Evolutionary conservation across 1,140 invertebrate species (phyloP), one percentile per base, ranked within the genome.

Genomic region (Ctenoplectra terminalis): DNA sequence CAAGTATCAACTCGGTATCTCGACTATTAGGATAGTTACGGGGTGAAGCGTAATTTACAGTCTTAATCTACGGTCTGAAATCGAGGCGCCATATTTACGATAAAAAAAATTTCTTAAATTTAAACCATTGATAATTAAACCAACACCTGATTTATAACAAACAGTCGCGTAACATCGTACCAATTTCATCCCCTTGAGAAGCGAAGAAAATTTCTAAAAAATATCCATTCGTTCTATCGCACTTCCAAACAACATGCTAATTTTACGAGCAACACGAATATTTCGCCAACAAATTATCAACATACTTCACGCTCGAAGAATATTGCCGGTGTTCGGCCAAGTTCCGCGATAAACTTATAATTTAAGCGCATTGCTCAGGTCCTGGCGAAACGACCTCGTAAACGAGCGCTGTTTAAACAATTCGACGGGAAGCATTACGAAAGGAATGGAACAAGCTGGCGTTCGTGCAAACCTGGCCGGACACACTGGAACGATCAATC

Each of bases 401-500:
- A 50, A 31, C 46, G 46, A 40, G 34, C n/a, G 34, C 2, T 20
- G 46, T 76, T 76, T 76, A 67, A 76, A 67, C 64, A 76, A 76
- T 76, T 76, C 74, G 48, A 56, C 11, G 46, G 26, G 0, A 37
- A 29, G 31, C 46, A 56, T 43, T 37, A 40, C n/a, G 17, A 15
- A 29, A 48, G 31, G 29, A 67, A 67, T 7, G 63, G 56, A 76
- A 77, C 37, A 15, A 34, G 67, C 23, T 37, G 40, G 23, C 15
- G 31, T 50, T 29, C 34, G 54, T 13, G 54, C 5, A 29, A 37
- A 50, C 48, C 26, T 37, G 56, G 29, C n/a, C 54, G 76, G 40
- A 72, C 76, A 72, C 56, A 79, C 40, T n/a, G 52, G 52, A 48
- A 60, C 75, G 67, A 79, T 79, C 76, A 61, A 72, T 79, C 76